Percentiles rank a stretch among this genome's conserved stretches.
These are phyloP conservation scores for Kobus ellipsiprymnus DNA, from an alignment of 2,113 vertebrate genomes.

Conservation along the genomic window DNA sequence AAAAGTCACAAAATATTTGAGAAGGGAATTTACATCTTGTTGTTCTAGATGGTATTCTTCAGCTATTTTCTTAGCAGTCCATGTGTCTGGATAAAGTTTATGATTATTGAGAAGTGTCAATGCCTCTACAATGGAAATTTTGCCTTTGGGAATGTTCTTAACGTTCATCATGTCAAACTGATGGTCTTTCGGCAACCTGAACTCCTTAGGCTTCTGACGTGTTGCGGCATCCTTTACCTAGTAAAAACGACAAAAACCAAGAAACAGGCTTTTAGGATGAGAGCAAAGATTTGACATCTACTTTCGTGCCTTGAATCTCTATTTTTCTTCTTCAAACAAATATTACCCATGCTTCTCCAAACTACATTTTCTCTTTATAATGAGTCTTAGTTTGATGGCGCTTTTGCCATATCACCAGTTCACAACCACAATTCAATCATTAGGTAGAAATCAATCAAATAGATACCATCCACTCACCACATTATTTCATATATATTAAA, in stretches of 20 bases:
- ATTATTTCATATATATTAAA: neutral
- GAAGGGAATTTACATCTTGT: slow-evolving; percentile 85
- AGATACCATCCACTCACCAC: neutral
- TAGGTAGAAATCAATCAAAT: neutral
- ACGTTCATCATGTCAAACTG: slow-evolving; percentile 71
- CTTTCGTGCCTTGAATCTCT: neutral
- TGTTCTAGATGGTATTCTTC: slow-evolving; percentile 88
- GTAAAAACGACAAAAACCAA: slow-evolving; percentile 18
- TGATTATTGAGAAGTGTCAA: slow-evolving; percentile 88
- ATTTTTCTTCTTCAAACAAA: slow-evolving; percentile 2
- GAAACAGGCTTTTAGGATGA: slow-evolving; percentile 20
- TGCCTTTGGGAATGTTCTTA: slow-evolving; percentile 87
- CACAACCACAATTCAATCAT: neutral
- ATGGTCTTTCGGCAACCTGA: slow-evolving; percentile 78
- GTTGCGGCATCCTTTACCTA: slow-evolving; percentile 38
- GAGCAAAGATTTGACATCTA: neutral
- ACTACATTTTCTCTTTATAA: neutral
- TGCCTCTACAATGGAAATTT: slow-evolving; percentile 87
- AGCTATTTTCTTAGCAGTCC: slow-evolving; percentile 90
- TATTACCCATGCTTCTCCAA: neutral
- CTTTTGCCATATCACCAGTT: neutral
- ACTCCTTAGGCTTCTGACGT: slow-evolving; percentile 56
- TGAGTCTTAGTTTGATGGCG: neutral
- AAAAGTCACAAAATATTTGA: slow-evolving; percentile 91
- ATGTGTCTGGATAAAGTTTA: slow-evolving; percentile 84